Base-by-base conservation (phyloP, 2,888 invertebrate genomes). In the Hirtodrosophila duncani region DNA sequence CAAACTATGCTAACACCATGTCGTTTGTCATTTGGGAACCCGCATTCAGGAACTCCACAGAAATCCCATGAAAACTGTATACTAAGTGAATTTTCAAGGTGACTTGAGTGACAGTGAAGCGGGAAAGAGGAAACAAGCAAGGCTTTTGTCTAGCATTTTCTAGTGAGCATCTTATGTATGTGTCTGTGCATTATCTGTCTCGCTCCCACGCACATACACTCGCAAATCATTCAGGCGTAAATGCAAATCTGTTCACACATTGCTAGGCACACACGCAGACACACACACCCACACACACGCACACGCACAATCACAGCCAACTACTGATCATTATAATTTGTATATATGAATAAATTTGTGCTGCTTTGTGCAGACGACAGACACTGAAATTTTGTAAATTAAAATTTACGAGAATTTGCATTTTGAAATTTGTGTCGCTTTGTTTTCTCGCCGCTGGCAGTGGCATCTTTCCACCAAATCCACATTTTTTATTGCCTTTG, bases 351-450 rank as follows among this genome's bases (percentile, higher is more conserved):
- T 74, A 72, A 67, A 69, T 72, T 67, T 62, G 38, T 58, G 60
- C 45, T n/a, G n/a, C n/a, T n/a, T n/a, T n/a, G n/a, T n/a, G n/a
- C n/a, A n/a, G n/a, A 24, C 29, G 23, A 13, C 43, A 51, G 46
- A 30, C 30, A 46, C 39, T 48, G 17, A 51, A 55, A 59, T 50
- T 55, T 43, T 49, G 34, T 44, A 71, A 71, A 77, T 77, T 80
- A 77, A 63, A 80, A 77, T 80, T 77, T 80, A 77, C 72, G 44
- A 58, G 52, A 52, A 77, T 77, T 77, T 80, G 80, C 72, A 77
- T 72, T 77, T 62, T 62, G 77, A 77, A 77, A 77, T 37, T 21
- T 46, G 34, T n/a, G 30, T 5, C 5, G 20, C 8, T 44, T 51
- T 38, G 39, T 21, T 11, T 38, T 27, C 33, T 43, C 16, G 38